Evolutionary conservation across 2,888 invertebrate genomes (phyloP).

Genomic region (Buathra laborator): DNA sequence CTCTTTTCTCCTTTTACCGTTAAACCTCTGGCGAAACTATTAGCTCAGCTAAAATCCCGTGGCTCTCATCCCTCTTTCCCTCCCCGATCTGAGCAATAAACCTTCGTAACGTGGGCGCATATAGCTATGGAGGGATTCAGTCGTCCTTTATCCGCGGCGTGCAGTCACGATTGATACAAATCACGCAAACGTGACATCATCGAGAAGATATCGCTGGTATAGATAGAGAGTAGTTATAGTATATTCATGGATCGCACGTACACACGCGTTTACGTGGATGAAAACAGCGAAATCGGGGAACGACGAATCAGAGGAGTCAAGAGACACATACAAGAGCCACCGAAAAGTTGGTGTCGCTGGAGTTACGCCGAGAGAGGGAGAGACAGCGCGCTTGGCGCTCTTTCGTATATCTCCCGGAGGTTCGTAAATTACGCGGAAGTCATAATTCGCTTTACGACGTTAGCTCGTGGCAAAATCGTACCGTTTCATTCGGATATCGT

Average conservation of each 20-base stretch:
- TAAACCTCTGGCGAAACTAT: slow-evolving; percentile 47
- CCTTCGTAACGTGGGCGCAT: slow-evolving; percentile 4
- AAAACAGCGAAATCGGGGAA: slow-evolving; percentile 8
- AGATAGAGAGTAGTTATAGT: background rate
- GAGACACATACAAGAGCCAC: background rate
- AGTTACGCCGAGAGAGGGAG: background rate
- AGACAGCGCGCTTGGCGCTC: background rate
- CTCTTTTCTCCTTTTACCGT: background rate
- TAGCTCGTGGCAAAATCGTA: slow-evolving; percentile 60
- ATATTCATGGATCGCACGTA: background rate
- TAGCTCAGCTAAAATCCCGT: slow-evolving; percentile 46
- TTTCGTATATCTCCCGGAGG: slow-evolving; percentile 46
- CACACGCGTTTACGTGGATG: background rate
- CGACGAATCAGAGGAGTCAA: slow-evolving; percentile 19
- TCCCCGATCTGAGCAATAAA: slow-evolving; percentile 38
- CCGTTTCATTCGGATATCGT: slow-evolving; percentile 21
- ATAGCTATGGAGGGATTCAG: background rate
- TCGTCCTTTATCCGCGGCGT: slow-evolving; percentile 32
- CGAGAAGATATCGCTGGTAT: slow-evolving; percentile 28
- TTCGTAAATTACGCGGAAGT: slow-evolving; percentile 73
- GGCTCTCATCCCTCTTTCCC: background rate
- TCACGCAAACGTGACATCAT: slow-evolving; percentile 62
- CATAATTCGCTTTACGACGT: slow-evolving; percentile 76
- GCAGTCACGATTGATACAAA: slow-evolving; percentile 68
- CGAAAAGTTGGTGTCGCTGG: background rate